Percentiles rank a stretch among this genome's conserved stretches.
phyloP scores from a whole-genome alignment of 2,888 invertebrate species.

The Danaus chrysippus region DNA sequence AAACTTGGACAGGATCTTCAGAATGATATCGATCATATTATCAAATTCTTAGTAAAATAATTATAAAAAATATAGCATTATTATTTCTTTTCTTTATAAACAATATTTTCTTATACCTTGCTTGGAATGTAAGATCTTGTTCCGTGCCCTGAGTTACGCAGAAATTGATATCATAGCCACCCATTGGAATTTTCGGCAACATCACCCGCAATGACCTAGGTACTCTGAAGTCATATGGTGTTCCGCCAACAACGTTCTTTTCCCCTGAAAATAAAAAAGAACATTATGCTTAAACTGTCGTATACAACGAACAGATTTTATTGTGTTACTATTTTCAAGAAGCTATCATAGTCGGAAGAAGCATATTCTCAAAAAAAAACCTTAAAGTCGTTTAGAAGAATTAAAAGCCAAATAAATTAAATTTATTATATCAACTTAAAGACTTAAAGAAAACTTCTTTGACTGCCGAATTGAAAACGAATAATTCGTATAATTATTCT shows the following conservation, averaged over 20 bases:
- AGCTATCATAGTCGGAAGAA: no score
- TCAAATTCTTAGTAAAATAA: not conserved
- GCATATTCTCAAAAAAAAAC: no score
- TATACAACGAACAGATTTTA: not conserved
- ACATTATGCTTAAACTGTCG: not conserved
- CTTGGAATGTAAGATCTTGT: constrained; percentile 80
- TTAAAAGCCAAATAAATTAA: no score
- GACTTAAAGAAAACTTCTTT: constrained; percentile 1
- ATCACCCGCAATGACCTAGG: constrained; percentile 82
- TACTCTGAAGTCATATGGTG: constrained; percentile 85
- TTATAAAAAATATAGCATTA: not conserved
- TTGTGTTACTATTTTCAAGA: no score
- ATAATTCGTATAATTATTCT: not conserved
- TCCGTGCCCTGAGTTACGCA: constrained; percentile 82
- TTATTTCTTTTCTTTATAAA: not conserved
- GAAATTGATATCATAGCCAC: constrained; percentile 91
- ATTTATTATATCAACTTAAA: no score
- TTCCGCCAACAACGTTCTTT: constrained; percentile 83
- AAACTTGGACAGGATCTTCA: no score
- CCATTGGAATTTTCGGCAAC: constrained; percentile 82
- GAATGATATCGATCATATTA: no score
- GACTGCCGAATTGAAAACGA: not conserved
- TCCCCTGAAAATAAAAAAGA: constrained; percentile 74
- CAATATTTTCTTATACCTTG: constrained; percentile 63
- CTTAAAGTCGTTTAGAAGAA: no score